A percentile compares a stretch with the other conserved stretches of the same genome.
phyloP scores from a whole-genome alignment of 2,888 invertebrate genomes.

The Galeruca laticollis region DNA sequence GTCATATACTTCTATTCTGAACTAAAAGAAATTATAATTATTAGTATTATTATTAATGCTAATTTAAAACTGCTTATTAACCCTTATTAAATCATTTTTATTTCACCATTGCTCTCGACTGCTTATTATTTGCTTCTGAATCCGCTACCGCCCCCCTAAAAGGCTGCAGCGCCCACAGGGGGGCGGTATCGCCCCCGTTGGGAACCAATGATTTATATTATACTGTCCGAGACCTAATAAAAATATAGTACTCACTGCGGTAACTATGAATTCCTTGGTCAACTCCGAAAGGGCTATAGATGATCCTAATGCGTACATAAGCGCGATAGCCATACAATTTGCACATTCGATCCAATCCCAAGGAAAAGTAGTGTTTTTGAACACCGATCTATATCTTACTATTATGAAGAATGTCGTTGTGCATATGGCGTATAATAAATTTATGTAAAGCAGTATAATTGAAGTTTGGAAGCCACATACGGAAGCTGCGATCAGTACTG shows the following conservation, averaged over 20 bases:
- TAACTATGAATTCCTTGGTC: slow-evolving; percentile 50
- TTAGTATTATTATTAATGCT: too few species aligned
- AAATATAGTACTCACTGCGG: slow-evolving; percentile 48
- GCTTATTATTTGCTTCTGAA: too few species aligned
- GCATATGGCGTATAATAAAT: slow-evolving; percentile 41
- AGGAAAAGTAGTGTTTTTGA: slow-evolving; percentile 42
- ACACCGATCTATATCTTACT: slow-evolving; percentile 40
- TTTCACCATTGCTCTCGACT: too few species aligned
- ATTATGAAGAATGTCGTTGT: slow-evolving; percentile 43
- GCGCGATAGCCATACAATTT: slow-evolving; percentile 37
- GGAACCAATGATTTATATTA: too few species aligned
- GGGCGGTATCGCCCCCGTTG: too few species aligned
- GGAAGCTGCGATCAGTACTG: slow-evolving; percentile 28
- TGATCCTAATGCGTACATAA: slow-evolving; percentile 39
- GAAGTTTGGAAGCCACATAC: slow-evolving; percentile 32
- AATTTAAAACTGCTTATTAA: too few species aligned
- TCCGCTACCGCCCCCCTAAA: too few species aligned
- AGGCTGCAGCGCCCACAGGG: too few species aligned
- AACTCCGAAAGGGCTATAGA: slow-evolving; percentile 44
- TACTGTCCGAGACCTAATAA: too few species aligned
- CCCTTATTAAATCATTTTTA: too few species aligned
- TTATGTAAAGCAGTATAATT: slow-evolving; percentile 34
- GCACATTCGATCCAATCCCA: slow-evolving; percentile 51
- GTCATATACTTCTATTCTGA: too few species aligned
- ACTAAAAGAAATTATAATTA: too few species aligned